Percentiles rank a stretch among this genome's conserved stretches.
These are phyloP conservation scores for Microtus oregoni DNA, from an alignment of 2,113 vertebrate genomes.

Conservation along the genomic window DNA sequence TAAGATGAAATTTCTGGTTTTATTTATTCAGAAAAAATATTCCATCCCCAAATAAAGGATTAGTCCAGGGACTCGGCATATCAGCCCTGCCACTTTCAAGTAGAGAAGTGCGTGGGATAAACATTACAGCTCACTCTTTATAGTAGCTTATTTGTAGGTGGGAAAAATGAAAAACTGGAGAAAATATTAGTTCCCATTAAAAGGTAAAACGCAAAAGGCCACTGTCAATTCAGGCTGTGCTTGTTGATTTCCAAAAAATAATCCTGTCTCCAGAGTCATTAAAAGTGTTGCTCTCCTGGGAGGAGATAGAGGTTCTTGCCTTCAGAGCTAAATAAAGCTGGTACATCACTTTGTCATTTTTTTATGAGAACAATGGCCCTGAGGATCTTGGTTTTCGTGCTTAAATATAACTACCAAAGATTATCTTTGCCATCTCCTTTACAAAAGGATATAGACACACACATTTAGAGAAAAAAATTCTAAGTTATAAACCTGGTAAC, in stretches of 20 bases:
- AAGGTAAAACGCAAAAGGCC: slow-evolving; percentile 66
- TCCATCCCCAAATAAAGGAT: slow-evolving; percentile 68
- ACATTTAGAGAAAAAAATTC: slow-evolving; percentile 57
- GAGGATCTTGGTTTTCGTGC: slow-evolving; percentile 45
- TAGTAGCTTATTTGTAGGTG: slow-evolving; percentile 67
- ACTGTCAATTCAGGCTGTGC: slow-evolving; percentile 65
- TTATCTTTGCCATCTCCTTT: slow-evolving; percentile 64
- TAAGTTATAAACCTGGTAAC: slow-evolving; percentile 62
- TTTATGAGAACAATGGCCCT: slow-evolving; percentile 72
- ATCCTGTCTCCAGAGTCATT: slow-evolving; percentile 63
- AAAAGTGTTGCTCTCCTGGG: slow-evolving; percentile 70
- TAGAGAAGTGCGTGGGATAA: slow-evolving; percentile 42
- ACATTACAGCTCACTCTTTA: slow-evolving; percentile 53
- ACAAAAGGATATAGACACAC: slow-evolving; percentile 51
- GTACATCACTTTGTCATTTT: slow-evolving; percentile 69
- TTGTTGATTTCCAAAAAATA: slow-evolving; percentile 73
- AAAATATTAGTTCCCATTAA: slow-evolving; percentile 77
- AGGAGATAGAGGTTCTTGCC: not conserved
- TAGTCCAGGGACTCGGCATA: slow-evolving; percentile 62
- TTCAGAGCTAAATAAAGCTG: slow-evolving; percentile 66
- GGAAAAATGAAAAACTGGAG: slow-evolving; percentile 64
- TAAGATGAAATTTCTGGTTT: slow-evolving; percentile 77
- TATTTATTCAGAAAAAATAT: slow-evolving; percentile 67
- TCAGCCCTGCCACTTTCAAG: slow-evolving; percentile 49
- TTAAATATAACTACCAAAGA: slow-evolving; percentile 12